Evolutionary conservation across 2,797 vertebrate genomes (phyloP).

Genomic region (Synaphobranchus kaupii): DNA sequence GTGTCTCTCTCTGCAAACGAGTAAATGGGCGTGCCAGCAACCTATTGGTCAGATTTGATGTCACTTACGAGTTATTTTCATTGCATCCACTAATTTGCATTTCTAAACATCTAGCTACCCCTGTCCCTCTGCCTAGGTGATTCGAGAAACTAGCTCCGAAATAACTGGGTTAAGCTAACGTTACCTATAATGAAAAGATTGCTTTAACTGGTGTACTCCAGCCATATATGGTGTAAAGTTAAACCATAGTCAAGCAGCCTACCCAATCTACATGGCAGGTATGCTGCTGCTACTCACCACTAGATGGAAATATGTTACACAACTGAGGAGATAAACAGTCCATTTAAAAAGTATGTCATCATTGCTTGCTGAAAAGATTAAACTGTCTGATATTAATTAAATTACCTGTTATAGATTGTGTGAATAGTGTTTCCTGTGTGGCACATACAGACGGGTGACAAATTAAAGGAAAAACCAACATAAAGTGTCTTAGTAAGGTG

Average conservation of each 20-base stretch:
- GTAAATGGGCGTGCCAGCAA: neutral
- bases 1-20: neutral
- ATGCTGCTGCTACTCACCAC: constrained; percentile 16
- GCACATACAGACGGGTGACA: neutral
- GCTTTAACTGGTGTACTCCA: no score
- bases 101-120: neutral
- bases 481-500: no score
- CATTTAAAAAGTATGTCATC: neutral
- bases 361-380: neutral
- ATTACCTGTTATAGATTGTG: no score
- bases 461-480: no score
- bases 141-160: neutral
- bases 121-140: neutral
- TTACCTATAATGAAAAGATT: no score
- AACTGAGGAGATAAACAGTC: neutral
- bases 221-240: no score
- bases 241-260: neutral
- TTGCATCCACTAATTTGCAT: neutral
- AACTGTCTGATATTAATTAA: no score
- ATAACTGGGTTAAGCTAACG: no score
- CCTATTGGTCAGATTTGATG: neutral
- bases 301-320: constrained; percentile 32
- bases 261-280: neutral
- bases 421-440: neutral
- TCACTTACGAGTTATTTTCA: neutral